Evolutionary conservation across 2,113 vertebrate species (phyloP).

Genomic region (Colossoma macropomum): DNA sequence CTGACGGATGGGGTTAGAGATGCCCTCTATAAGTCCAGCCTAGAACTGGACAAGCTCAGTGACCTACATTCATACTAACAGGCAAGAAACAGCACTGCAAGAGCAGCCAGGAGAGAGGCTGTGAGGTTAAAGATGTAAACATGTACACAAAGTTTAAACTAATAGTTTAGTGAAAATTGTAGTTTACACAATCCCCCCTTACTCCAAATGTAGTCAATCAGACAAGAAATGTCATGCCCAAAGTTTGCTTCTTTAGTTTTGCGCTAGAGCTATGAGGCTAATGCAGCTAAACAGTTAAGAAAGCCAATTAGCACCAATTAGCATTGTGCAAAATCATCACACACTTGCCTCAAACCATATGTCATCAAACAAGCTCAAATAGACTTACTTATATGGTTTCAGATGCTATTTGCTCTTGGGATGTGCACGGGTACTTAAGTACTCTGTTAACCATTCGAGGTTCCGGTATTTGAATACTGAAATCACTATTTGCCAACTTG

Average conservation of each 20-base stretch:
- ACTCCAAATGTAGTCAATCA: background rate
- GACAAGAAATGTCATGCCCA: background rate
- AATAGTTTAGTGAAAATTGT: too few relatives aligned
- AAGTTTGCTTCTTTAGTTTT: background rate
- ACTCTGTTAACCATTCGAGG: too few relatives aligned
- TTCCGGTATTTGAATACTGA: too few relatives aligned
- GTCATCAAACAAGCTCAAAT: background rate
- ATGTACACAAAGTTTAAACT: background rate
- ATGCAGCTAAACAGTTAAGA: background rate
- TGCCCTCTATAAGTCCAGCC: background rate
- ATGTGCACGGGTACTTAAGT: too few relatives aligned
- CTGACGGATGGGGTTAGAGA: slow-evolving; percentile 6
- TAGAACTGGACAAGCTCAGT: background rate
- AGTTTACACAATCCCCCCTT: background rate
- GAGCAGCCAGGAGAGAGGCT: slow-evolving; percentile 17
- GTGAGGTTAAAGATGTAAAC: background rate
- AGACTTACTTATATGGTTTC: background rate
- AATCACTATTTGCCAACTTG: too few relatives aligned
- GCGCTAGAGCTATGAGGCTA: background rate
- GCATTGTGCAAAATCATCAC: background rate
- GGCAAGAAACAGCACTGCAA: background rate
- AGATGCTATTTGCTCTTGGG: too few relatives aligned
- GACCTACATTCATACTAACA: slow-evolving; percentile 19
- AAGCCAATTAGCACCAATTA: background rate
- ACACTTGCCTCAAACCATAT: background rate